phyloP scores from a whole-genome alignment of 1,140 invertebrate species.

The Elymnias hypermnestra region DNA sequence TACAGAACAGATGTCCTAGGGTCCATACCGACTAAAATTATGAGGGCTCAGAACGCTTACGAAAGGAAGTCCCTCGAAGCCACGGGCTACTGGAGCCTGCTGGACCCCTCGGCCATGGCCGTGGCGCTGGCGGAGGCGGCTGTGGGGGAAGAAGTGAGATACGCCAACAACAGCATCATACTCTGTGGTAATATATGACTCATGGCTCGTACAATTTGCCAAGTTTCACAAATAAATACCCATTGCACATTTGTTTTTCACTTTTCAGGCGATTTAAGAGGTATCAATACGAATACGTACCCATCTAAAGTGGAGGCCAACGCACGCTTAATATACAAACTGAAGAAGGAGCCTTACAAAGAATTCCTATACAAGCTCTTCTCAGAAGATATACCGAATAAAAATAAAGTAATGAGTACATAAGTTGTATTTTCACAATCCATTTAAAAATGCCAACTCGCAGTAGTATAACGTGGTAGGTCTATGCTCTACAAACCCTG shows the following conservation, averaged over 20 bases:
- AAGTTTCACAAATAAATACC: too few relatives aligned
- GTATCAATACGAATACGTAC: constrained; percentile 35
- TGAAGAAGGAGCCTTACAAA: constrained; percentile 27
- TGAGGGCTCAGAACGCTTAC: constrained; percentile 37
- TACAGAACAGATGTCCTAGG: constrained; percentile 44
- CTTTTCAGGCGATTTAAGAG: constrained; percentile 34
- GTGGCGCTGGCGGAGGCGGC: constrained; percentile 23
- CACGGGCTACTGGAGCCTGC: constrained; percentile 17
- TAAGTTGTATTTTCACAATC: too few relatives aligned
- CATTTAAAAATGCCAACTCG: too few relatives aligned
- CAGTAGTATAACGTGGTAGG: too few relatives aligned
- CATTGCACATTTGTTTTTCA: too few relatives aligned
- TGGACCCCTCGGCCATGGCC: constrained; percentile 44
- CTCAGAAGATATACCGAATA: too few relatives aligned
- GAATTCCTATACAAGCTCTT: constrained; percentile 33
- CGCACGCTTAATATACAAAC: constrained; percentile 22
- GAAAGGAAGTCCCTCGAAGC: constrained; percentile 30
- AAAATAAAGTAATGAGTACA: too few relatives aligned
- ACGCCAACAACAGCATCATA: constrained; percentile 32
- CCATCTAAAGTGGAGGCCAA: constrained; percentile 25
- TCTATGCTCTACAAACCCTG: too few relatives aligned
- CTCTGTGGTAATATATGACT: constrained; percentile 52
- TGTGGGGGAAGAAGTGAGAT: constrained; percentile 30
- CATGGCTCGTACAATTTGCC: too few relatives aligned
- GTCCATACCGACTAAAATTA: constrained; percentile 33